These are phyloP conservation scores for Drosophila novamexicana DNA, from an alignment of 1,140 invertebrate genomes.

Conservation along the genomic window DNA sequence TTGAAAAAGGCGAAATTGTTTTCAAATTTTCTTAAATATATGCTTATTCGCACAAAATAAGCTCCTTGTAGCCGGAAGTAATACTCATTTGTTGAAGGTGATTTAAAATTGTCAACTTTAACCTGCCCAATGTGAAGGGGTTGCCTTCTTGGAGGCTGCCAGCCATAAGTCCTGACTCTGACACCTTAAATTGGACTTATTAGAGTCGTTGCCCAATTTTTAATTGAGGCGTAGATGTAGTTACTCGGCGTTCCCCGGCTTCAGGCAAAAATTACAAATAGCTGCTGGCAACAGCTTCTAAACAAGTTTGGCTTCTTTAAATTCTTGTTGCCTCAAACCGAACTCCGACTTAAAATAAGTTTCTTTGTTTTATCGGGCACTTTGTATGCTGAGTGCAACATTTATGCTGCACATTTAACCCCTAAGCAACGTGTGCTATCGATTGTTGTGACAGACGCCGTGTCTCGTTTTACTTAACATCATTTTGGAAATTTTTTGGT, in stretches of 20 bases:
- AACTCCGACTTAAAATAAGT: not conserved
- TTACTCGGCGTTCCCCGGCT: too few relatives aligned
- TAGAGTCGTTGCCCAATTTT: too few relatives aligned
- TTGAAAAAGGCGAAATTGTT: slow-evolving; percentile 34
- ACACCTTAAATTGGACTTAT: too few relatives aligned
- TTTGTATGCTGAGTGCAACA: slow-evolving; percentile 10
- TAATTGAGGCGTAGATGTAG: too few relatives aligned
- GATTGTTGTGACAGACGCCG: slow-evolving; percentile 44
- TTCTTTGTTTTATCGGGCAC: not conserved
- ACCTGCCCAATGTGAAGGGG: not conserved
- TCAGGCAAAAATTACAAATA: too few relatives aligned
- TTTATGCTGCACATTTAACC: slow-evolving; percentile 9
- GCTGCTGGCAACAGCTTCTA: too few relatives aligned
- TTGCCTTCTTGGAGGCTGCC: too few relatives aligned
- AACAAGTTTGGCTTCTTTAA: too few relatives aligned
- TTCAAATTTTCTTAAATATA: slow-evolving; percentile 39
- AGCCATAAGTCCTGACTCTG: too few relatives aligned
- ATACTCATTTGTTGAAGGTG: not conserved
- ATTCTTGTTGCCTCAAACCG: too few relatives aligned
- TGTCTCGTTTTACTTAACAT: slow-evolving; percentile 44
- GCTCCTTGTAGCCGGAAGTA: slow-evolving; percentile 1
- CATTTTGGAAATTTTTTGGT: slow-evolving; percentile 41
- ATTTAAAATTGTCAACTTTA: not conserved
- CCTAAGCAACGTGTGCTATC: slow-evolving; percentile 24
- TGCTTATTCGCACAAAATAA: slow-evolving; percentile 51